Percentiles rank a stretch among this genome's conserved stretches.
phyloP scores from a whole-genome alignment of 1,140 invertebrate species.

The Pseudomyrmex gracilis region DNA sequence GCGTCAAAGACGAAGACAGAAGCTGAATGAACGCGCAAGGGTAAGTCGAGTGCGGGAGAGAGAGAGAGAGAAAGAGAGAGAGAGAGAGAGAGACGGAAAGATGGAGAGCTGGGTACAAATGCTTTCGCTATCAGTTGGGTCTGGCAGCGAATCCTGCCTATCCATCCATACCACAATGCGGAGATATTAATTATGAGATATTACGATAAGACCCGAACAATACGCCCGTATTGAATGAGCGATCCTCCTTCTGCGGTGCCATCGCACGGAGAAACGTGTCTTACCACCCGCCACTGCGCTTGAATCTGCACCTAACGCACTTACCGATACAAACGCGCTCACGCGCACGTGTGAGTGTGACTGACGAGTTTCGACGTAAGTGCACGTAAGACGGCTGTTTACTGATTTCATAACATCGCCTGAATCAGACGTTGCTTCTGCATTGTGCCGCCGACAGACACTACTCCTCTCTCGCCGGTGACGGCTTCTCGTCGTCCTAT shows the following conservation, averaged over 20 bases:
- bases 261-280: constrained; percentile 71
- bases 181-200: constrained; percentile 86
- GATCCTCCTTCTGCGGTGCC: constrained; percentile 77
- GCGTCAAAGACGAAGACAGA: constrained; percentile 47
- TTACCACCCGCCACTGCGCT: constrained; percentile 64
- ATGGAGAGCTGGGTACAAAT: constrained; percentile 74
- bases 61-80: neutral
- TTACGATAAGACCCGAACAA: constrained; percentile 86
- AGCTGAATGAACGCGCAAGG: constrained; percentile 18
- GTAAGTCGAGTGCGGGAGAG: too few relatives aligned
- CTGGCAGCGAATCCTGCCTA: constrained; percentile 83
- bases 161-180: constrained; percentile 85
- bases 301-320: constrained; percentile 61
- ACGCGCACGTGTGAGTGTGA: constrained; percentile 34
- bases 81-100: constrained; percentile 48
- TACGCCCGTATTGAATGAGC: constrained; percentile 85
- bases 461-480: constrained; percentile 13
- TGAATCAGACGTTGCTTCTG: constrained; percentile 44
- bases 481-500: neutral
- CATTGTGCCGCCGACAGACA: constrained; percentile 33
- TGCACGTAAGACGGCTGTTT: constrained; percentile 56
- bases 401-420: constrained; percentile 60
- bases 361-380: constrained; percentile 63
- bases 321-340: constrained; percentile 55
- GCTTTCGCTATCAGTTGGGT: constrained; percentile 85